These are phyloP conservation scores for Lophius piscatorius DNA, from an alignment of 2,113 vertebrate genomes.

Conservation along the genomic window DNA sequence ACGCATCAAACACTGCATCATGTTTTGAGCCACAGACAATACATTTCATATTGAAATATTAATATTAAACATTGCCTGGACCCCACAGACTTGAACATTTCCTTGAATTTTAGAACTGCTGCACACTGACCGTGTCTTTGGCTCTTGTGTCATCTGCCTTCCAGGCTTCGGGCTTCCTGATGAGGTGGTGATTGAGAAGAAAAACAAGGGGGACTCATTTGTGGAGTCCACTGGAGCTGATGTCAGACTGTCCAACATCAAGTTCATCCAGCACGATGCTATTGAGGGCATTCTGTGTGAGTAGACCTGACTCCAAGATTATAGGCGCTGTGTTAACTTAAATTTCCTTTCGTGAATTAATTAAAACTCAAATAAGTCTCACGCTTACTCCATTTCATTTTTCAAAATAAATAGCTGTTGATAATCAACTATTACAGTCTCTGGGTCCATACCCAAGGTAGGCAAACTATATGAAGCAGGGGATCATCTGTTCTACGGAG, in stretches of 20 bases:
- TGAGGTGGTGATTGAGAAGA: slow-evolving; percentile 94
- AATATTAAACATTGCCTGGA: no score
- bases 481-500: no score
- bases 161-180: slow-evolving; percentile 92
- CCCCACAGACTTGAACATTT: no score
- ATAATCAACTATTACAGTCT: no score
- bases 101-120: not conserved
- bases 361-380: not conserved
- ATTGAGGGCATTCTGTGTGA: slow-evolving; percentile 96
- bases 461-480: no score
- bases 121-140: not conserved
- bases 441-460: no score
- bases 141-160: not conserved
- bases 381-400: not conserved
- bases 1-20: no score
- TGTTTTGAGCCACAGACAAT: no score
- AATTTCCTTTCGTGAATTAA: no score
- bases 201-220: slow-evolving; percentile 88
- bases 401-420: no score
- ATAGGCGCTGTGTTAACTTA: not conserved
- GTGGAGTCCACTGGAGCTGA: slow-evolving; percentile 86
- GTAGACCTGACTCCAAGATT: slow-evolving; percentile 53
- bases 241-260: slow-evolving; percentile 88
- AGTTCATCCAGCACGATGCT: slow-evolving; percentile 91
- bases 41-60: no score